Percentiles rank a stretch among this genome's conserved stretches.
These are phyloP conservation scores for Cuculus canorus DNA, from an alignment of 2,797 vertebrate species.

Conservation along the genomic window DNA sequence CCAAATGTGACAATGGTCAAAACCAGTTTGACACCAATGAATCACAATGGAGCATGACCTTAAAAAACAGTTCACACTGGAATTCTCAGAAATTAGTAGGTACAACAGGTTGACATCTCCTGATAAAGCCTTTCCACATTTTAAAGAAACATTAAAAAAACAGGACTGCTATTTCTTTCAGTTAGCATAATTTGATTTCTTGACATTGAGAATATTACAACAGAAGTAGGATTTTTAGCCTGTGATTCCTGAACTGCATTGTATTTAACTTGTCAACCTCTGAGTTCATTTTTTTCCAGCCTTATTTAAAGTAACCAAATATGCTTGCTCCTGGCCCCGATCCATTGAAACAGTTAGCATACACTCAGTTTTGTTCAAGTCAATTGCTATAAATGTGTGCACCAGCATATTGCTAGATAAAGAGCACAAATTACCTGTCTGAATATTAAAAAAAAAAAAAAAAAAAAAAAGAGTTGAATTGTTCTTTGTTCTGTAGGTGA, in stretches of 20 bases:
- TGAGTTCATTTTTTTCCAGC: background rate
- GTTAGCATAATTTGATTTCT: background rate
- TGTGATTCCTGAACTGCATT: background rate
- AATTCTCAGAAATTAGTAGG: background rate
- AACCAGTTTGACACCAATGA: background rate
- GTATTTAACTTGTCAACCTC: background rate
- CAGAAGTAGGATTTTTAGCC: background rate
- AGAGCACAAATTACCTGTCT: conserved; percentile 11
- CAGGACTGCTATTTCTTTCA: background rate
- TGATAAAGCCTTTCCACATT: background rate
- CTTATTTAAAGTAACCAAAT: conserved; percentile 10
- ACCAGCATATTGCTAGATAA: background rate
- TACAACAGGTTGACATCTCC: background rate
- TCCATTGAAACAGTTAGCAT: background rate
- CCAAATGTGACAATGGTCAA: background rate
- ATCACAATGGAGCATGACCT: background rate
- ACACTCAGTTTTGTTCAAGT: background rate
- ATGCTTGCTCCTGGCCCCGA: background rate
- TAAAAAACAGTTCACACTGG: background rate
- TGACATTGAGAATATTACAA: background rate
- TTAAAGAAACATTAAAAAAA: background rate
- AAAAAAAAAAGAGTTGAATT: background rate
- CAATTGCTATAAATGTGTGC: background rate
- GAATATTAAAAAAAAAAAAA: background rate
- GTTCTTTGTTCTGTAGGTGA: background rate